Evolutionary conservation across 1,140 invertebrate genomes (phyloP).

Genomic region (Polypedilum pembai): DNA sequence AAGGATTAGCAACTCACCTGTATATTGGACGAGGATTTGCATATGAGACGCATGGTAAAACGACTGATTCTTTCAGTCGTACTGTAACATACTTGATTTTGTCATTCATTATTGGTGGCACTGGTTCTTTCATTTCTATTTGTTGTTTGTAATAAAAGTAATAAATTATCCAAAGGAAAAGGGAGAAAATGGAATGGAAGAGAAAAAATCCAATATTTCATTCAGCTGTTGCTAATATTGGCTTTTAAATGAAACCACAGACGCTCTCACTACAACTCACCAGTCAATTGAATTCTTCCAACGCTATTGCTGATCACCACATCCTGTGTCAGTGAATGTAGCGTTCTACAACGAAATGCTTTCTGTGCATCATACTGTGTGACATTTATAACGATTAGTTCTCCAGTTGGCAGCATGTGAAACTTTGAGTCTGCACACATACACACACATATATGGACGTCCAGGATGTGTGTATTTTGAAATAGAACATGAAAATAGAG

Average conservation of each 20-base stretch:
- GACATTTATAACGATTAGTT: slow-evolving; percentile 65
- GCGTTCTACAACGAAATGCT: slow-evolving; percentile 62
- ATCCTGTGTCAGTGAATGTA: slow-evolving; percentile 61
- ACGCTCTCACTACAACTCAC: slow-evolving; percentile 43
- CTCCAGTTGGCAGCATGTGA: slow-evolving; percentile 67
- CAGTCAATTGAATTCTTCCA: slow-evolving; percentile 62
- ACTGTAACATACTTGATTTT: slow-evolving; percentile 46
- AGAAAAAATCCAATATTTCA: slow-evolving; percentile 13
- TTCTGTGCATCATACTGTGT: slow-evolving; percentile 62
- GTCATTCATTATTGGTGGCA: slow-evolving; percentile 49
- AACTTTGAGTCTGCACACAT: slow-evolving; percentile 61
- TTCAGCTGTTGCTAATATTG: slow-evolving; percentile 3
- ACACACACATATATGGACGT: slow-evolving; percentile 30
- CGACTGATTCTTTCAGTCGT: slow-evolving; percentile 50
- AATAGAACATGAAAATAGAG: background rate
- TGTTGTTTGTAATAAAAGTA: slow-evolving; percentile 31
- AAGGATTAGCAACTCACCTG: slow-evolving; percentile 43
- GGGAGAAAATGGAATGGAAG: background rate
- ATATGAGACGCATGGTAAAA: slow-evolving; percentile 59
- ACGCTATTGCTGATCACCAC: slow-evolving; percentile 57
- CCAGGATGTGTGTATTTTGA: background rate
- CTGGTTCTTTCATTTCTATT: slow-evolving; percentile 46
- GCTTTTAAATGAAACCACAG: background rate
- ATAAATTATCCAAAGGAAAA: slow-evolving; percentile 12
- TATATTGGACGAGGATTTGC: slow-evolving; percentile 52